Percentiles rank a stretch among this genome's conserved stretches.
phyloP scores from a whole-genome alignment of 2,113 vertebrate genomes.

The Passer montanus region DNA sequence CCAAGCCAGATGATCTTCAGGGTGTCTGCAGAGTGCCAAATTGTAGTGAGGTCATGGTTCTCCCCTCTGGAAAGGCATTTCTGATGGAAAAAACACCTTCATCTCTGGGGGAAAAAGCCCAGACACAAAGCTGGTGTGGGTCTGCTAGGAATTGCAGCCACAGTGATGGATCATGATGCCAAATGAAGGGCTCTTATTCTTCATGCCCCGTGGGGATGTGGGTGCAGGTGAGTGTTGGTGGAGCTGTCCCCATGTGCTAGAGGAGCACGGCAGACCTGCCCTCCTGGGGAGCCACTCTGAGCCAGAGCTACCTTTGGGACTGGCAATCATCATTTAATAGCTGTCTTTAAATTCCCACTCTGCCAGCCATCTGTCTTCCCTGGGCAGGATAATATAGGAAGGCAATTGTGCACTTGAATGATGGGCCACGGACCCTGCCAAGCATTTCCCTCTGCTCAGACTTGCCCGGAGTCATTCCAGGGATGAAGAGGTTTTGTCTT shows the following conservation, averaged over 20 bases:
- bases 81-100: background rate
- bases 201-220: accelerated
- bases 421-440: accelerated
- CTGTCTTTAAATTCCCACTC: background rate
- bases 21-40: accelerated
- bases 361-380: background rate
- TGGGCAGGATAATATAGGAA: background rate
- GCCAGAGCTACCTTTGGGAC: background rate
- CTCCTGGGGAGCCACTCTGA: background rate
- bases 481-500: background rate
- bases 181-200: background rate
- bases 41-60: background rate
- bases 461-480: background rate
- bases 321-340: background rate
- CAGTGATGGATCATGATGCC: background rate
- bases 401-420: background rate
- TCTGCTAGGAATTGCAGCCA: background rate
- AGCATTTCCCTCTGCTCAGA: background rate
- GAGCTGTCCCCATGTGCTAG: accelerated
- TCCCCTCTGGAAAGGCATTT: background rate
- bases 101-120: background rate
- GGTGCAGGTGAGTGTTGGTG: background rate
- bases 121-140: background rate
- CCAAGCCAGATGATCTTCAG: background rate
- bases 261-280: background rate